These are phyloP conservation scores for Drosophila kanekoi DNA, from an alignment of 2,888 invertebrate species.

Conservation along the genomic window DNA sequence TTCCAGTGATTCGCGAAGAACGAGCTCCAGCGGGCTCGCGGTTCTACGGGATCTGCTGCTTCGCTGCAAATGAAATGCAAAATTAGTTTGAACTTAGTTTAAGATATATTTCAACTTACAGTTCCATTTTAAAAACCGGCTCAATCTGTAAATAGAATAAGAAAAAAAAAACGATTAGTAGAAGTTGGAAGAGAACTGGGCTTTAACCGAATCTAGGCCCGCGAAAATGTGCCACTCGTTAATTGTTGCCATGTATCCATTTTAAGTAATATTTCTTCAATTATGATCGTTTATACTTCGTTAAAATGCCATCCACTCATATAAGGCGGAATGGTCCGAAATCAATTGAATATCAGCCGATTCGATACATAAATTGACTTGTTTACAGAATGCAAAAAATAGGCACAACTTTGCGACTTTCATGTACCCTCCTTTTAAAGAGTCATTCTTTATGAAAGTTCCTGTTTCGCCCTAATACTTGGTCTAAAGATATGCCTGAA, in stretches of 20 bases:
- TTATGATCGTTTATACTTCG: constrained; percentile 66
- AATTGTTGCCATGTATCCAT: constrained; percentile 47
- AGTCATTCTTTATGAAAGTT: neutral
- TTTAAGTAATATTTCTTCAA: constrained; percentile 24
- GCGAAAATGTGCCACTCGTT: constrained; percentile 1
- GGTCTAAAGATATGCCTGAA: too few species aligned
- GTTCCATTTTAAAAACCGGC: constrained; percentile 73
- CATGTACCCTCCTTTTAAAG: neutral
- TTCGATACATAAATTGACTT: constrained; percentile 39
- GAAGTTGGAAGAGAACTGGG: neutral
- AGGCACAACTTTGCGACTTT: neutral
- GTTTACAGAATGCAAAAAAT: constrained; percentile 20
- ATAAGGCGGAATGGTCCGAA: constrained; percentile 18
- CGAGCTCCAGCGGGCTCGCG: constrained; percentile 54
- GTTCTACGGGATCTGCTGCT: constrained; percentile 61
- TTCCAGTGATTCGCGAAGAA: constrained; percentile 91
- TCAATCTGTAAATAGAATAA: constrained; percentile 47
- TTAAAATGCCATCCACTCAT: constrained; percentile 62
- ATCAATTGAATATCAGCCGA: constrained; percentile 38
- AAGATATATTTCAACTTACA: constrained; percentile 61
- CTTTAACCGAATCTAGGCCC: constrained; percentile 28
- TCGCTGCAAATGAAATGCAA: constrained; percentile 56
- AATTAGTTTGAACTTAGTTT: neutral
- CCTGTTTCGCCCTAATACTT: neutral
- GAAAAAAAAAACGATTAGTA: constrained; percentile 25